Evolutionary conservation across 2,888 invertebrate genomes (phyloP), one percentile per base, ranked within the genome.

Genomic region (Craniophora ligustri): DNA sequence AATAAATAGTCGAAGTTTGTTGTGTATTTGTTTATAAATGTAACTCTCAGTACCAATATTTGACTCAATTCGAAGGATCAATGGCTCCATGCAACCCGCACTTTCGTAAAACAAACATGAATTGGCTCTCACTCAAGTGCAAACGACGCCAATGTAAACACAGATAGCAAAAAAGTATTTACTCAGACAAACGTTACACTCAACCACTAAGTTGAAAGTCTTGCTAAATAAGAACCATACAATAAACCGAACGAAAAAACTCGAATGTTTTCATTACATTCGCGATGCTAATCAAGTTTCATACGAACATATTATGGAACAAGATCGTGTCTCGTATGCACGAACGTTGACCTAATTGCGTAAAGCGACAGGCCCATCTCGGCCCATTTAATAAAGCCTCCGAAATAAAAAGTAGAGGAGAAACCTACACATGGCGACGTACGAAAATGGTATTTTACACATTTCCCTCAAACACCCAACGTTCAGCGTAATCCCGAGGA

Each of bases 391-490:
- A 75, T 75, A 71, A 71, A 67, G 68, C 73, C 68, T 57, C 45
- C 49, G 31, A 72, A 70, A 72, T 72, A 71, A 75, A 75, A 73
- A 74, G 64, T 74, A 64, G 46, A 72, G 36, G 51, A 50, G 34
- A 53, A 53, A 49, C 50, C 59, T 57, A 70, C 72, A 72, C 72
- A 72, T 77, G 76, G 78, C 69, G 61, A 65, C 77, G 79, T 76
- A 79, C 74, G 74, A 82, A 84, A 82, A 80, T 82, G 79, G 84
- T 86, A 85, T 86, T 86, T 83, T 74, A 72, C 78, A 78, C 79
- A 82, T 85, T 83, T 72, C 81, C 78, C 76, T 76, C 72, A 77
- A 82, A 82, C 84, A 78, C 75, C 71, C 76, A 72, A 57, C 79
- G 75, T 78, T 72, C 69, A 75, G 67, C 72, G 81, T 88, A 87